A percentile compares a stretch with the other conserved stretches of the same genome.
Conservation (phyloP, 1,140 invertebrate species). For the Hypothenemus hampei region DNA sequence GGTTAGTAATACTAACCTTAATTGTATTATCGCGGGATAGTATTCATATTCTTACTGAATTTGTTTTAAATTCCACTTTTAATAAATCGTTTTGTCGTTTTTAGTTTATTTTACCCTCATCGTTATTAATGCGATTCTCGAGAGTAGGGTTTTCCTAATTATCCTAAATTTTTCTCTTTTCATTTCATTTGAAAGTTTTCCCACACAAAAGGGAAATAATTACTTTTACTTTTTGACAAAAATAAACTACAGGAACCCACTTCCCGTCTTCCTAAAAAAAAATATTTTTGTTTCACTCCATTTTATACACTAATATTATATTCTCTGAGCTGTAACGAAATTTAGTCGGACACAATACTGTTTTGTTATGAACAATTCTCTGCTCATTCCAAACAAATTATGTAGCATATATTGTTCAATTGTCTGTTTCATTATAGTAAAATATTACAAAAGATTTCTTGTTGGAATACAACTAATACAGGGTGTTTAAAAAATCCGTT, state of each 20-base stretch:
- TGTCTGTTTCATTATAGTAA: background rate
- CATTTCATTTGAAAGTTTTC: conserved; percentile 7
- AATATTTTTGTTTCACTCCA: background rate
- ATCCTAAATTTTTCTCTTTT: background rate
- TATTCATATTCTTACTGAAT: background rate
- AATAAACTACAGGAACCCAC: conserved; percentile 1
- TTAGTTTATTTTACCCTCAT: conserved; percentile 1
- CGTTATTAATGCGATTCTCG: conserved; percentile 6
- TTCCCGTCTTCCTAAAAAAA: background rate
- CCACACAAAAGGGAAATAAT: conserved; percentile 11
- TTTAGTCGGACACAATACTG: too few relatives aligned
- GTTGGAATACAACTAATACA: too few relatives aligned
- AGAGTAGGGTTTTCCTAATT: conserved; percentile 7
- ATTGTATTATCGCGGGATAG: conserved; percentile 1
- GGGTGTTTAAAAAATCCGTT: too few relatives aligned
- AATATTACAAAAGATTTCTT: background rate
- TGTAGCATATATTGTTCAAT: too few relatives aligned
- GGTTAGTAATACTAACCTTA: conserved; percentile 6
- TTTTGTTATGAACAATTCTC: background rate
- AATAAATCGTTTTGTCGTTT: background rate
- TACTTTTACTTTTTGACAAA: conserved; percentile 10
- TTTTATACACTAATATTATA: background rate
- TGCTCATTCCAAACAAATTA: too few relatives aligned
- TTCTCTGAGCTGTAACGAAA: background rate
- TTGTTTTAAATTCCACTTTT: background rate